Conservation (phyloP, 1,140 invertebrate genomes). For the Drosophila albomicans region DNA sequence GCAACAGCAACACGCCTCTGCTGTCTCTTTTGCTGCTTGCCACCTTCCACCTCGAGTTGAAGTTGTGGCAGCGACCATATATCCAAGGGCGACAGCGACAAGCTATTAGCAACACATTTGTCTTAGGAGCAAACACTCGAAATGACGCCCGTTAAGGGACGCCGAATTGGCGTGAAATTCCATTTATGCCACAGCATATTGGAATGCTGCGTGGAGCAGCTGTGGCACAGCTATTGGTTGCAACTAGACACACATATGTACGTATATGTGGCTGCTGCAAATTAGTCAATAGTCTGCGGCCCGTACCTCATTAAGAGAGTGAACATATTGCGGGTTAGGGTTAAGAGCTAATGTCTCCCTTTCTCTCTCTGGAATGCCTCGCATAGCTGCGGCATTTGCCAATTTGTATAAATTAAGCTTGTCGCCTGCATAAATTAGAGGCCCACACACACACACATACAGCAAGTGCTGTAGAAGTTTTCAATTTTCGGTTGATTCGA, state of each 20-base stretch:
- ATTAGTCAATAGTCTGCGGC: constrained; percentile 76
- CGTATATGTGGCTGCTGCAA: constrained; percentile 67
- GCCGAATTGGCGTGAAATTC: constrained; percentile 61
- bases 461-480: constrained; percentile 41
- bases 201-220: constrained; percentile 59
- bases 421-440: constrained; percentile 66
- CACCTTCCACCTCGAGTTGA: neutral
- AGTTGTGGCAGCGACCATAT: constrained; percentile 3
- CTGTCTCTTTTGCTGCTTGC: neutral
- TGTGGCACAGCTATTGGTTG: constrained; percentile 1
- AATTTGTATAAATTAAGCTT: constrained; percentile 75
- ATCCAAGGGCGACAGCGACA: constrained; percentile 63
- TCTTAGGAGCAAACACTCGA: constrained; percentile 56
- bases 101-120: constrained; percentile 83
- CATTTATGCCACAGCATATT: constrained; percentile 65
- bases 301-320: constrained; percentile 63
- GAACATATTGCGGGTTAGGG: neutral
- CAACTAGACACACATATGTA: constrained; percentile 64
- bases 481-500: constrained; percentile 62
- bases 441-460: no score
- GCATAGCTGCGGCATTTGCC: constrained; percentile 48
- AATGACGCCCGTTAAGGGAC: constrained; percentile 37
- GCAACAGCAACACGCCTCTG: constrained; percentile 19
- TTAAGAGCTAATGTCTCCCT: neutral
- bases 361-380: neutral